phyloP scores from a whole-genome alignment of 2,797 vertebrate species.

The Sylvia borin region DNA sequence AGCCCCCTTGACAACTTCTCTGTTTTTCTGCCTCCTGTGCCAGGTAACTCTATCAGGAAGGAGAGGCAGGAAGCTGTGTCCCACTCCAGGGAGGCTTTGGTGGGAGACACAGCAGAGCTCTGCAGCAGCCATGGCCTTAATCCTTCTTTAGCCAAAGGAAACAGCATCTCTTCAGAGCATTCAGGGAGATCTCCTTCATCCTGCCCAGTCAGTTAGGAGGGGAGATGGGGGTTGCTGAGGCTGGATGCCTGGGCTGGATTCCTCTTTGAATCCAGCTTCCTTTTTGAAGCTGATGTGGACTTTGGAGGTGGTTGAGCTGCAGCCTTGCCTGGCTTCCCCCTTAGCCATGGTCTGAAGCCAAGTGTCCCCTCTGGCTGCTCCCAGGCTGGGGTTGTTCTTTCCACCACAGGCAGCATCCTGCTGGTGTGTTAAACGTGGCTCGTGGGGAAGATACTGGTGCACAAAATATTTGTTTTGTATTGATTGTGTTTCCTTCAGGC shows the following conservation, averaged over 20 bases:
- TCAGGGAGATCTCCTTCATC: neutral
- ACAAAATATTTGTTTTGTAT: neutral
- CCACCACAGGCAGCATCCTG: neutral
- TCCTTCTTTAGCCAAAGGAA: neutral
- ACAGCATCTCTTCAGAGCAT: neutral
- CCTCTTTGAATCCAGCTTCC: neutral
- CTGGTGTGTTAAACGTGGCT: rapidly evolving
- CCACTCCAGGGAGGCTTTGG: neutral
- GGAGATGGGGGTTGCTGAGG: neutral
- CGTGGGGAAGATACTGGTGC: rapidly evolving
- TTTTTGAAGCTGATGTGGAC: neutral
- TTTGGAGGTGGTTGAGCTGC: neutral
- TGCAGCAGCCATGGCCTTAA: neutral
- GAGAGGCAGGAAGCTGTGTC: neutral
- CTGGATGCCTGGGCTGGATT: neutral
- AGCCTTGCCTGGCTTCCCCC: neutral
- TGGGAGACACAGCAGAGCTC: neutral
- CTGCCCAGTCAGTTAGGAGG: neutral
- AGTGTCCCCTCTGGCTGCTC: neutral
- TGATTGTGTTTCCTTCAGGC: neutral
- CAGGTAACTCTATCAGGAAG: neutral
- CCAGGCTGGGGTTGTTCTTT: rapidly evolving
- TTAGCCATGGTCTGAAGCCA: rapidly evolving
- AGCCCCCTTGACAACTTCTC: neutral
- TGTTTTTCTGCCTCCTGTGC: neutral